Conservation (phyloP, 2,888 invertebrate genomes). For the Branchellion lobata region DNA sequence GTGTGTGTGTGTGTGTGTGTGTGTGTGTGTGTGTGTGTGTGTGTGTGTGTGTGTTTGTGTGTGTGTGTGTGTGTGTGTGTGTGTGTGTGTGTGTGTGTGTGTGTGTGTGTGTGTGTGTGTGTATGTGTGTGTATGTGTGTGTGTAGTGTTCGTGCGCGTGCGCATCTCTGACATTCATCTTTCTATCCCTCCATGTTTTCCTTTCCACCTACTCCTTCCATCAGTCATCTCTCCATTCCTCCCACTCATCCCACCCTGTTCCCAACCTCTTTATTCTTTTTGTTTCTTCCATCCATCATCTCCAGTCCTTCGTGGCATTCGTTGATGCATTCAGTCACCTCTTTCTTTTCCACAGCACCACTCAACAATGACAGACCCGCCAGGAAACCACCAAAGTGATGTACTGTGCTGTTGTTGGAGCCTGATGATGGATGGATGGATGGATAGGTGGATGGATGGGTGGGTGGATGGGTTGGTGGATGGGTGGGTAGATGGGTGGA, state of each 20-base stretch:
- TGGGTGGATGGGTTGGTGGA: neutral
- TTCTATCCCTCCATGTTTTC: too few species aligned
- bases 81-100: neutral
- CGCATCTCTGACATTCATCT: too few species aligned
- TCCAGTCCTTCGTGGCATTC: slow-evolving; percentile 61
- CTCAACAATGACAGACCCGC: slow-evolving; percentile 78
- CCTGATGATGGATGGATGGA: slow-evolving; percentile 65
- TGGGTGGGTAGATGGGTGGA: neutral
- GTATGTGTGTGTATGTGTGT: neutral
- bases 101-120: neutral
- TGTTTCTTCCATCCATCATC: slow-evolving; percentile 51
- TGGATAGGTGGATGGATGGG: neutral
- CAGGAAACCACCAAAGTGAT: slow-evolving; percentile 84
- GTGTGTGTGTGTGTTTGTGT: too few species aligned
- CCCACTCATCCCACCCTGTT: too few species aligned
- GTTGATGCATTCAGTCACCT: slow-evolving; percentile 60
- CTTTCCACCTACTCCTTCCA: too few species aligned
- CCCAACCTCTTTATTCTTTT: too few species aligned
- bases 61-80: too few species aligned
- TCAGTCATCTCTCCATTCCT: too few species aligned
- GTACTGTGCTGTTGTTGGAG: slow-evolving; percentile 84
- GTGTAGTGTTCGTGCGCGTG: too few species aligned
- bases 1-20: neutral
- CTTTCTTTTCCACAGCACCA: slow-evolving; percentile 59
- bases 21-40: neutral